phyloP scores from a whole-genome alignment of 2,113 vertebrate genomes.

The Plecotus auritus region DNA sequence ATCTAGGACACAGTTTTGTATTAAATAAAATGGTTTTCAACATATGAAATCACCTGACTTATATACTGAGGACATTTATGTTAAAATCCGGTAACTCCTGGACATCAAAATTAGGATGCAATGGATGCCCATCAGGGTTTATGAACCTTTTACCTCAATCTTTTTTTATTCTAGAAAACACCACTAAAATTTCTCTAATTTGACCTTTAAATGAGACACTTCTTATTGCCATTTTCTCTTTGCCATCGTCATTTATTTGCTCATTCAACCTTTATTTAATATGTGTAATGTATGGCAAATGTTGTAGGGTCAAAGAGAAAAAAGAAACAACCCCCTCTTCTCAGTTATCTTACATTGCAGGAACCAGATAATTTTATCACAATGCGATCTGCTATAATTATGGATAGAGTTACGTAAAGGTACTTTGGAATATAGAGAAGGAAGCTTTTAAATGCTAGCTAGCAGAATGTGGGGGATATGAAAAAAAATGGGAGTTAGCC shows the following conservation, averaged over 20 bases:
- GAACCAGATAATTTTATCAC: background rate
- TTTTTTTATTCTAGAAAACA: constrained; percentile 24
- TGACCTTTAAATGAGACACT: background rate
- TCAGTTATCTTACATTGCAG: background rate
- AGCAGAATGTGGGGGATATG: background rate
- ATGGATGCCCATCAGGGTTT: background rate
- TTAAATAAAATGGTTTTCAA: background rate
- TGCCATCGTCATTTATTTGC: background rate
- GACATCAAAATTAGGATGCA: background rate
- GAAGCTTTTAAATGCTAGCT: background rate
- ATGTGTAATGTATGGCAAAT: background rate
- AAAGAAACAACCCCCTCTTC: background rate
- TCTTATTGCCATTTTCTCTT: background rate
- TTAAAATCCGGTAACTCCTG: background rate
- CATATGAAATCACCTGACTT: background rate
- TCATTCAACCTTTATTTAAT: background rate
- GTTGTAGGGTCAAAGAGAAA: background rate
- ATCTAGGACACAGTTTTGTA: background rate
- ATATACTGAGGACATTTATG: background rate
- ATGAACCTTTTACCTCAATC: background rate
- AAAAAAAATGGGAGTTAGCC: background rate
- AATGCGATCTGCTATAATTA: background rate
- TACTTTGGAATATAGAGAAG: background rate
- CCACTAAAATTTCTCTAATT: background rate
- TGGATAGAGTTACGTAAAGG: background rate